Percentiles rank a stretch among this genome's conserved stretches.
Conservation (phyloP, 2,797 vertebrate species). For the Halcyon badia region DNA sequence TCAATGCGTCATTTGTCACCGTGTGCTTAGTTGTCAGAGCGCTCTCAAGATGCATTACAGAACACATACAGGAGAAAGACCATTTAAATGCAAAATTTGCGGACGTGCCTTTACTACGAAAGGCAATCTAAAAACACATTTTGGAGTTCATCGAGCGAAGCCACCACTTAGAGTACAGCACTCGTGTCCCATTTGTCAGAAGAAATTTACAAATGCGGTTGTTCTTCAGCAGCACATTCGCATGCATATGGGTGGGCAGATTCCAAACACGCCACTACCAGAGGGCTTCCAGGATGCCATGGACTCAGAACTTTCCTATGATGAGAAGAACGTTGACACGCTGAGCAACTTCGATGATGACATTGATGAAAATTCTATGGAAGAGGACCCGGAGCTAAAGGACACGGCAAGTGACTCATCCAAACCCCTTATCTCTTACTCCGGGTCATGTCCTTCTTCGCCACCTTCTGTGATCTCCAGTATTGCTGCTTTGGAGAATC, state of each 20-base stretch:
- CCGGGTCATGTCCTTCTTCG: conserved; percentile 88
- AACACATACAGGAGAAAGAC: conserved; percentile 98
- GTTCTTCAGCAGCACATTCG: conserved; percentile 99
- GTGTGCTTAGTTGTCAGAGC: conserved; percentile 98
- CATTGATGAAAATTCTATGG: conserved; percentile 94
- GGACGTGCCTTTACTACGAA: conserved; percentile 99
- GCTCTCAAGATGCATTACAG: conserved; percentile 99
- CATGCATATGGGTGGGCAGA: conserved; percentile 99
- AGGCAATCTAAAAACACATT: conserved; percentile 99
- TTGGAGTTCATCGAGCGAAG: conserved; percentile 98
- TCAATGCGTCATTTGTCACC: conserved; percentile 98
- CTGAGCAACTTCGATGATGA: conserved; percentile 95
- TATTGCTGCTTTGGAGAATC: conserved; percentile 97
- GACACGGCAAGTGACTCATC: conserved; percentile 85
- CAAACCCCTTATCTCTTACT: conserved; percentile 86
- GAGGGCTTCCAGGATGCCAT: conserved; percentile 92
- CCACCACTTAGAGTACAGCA: conserved; percentile 97
- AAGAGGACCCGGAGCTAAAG: conserved; percentile 90
- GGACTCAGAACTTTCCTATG: conserved; percentile 92
- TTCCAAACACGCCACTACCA: conserved; percentile 94
- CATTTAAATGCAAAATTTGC: conserved; percentile 99
- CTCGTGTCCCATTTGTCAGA: conserved; percentile 99
- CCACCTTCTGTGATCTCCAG: conserved; percentile 96
- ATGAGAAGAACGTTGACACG: conserved; percentile 91
- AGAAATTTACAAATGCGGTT: conserved; percentile 99